These are phyloP conservation scores for Drosophila bocki DNA, from an alignment of 1,140 invertebrate genomes.

Conservation along the genomic window DNA sequence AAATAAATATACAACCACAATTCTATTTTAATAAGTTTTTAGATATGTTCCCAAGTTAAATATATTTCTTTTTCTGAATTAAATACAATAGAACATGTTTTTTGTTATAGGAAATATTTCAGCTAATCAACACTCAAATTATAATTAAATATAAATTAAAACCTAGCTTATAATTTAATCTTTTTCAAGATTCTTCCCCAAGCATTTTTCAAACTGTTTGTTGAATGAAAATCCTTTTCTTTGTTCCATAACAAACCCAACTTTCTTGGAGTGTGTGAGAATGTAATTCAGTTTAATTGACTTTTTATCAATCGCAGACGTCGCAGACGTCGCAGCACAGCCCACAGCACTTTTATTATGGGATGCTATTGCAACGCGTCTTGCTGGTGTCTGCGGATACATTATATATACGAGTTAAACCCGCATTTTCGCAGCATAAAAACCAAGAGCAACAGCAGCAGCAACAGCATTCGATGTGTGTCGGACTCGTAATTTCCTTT, in stretches of 20 bases:
- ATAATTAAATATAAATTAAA: too few relatives aligned
- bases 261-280: constrained; percentile 19
- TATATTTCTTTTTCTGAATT: too few relatives aligned
- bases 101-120: too few relatives aligned
- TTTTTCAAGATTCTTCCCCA: background rate
- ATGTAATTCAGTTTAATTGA: constrained; percentile 66
- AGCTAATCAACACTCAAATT: too few relatives aligned
- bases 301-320: constrained; percentile 78
- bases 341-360: constrained; percentile 39
- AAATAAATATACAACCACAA: too few relatives aligned
- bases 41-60: too few relatives aligned
- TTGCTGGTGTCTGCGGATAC: constrained; percentile 19
- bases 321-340: constrained; percentile 67
- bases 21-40: too few relatives aligned
- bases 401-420: constrained; percentile 6
- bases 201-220: background rate
- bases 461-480: constrained; percentile 44
- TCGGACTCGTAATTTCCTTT: constrained; percentile 63
- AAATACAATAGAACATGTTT: too few relatives aligned
- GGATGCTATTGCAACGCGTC: constrained; percentile 28
- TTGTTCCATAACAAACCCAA: background rate
- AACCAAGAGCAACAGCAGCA: constrained; percentile 8
- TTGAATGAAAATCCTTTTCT: constrained; percentile 9
- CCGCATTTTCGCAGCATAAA: constrained; percentile 24
- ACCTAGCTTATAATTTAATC: too few relatives aligned